phyloP scores from a whole-genome alignment of 2,113 vertebrate genomes.

The Rhabdomys dilectus region DNA sequence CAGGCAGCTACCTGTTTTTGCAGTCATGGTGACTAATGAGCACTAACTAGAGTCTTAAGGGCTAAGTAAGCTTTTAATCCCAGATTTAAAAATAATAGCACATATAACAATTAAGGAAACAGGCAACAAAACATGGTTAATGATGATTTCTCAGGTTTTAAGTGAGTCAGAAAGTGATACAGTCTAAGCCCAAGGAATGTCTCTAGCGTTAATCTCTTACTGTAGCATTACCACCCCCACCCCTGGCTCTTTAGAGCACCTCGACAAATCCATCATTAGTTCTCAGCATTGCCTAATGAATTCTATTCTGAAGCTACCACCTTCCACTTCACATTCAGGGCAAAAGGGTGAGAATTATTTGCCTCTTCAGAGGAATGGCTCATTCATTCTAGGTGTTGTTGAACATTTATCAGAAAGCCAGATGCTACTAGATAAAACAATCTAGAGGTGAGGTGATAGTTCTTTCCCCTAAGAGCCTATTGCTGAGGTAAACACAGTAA shows the following conservation, averaged over 20 bases:
- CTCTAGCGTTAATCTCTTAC: conserved; percentile 15
- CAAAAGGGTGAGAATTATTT: background rate
- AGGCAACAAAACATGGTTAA: conserved; percentile 25
- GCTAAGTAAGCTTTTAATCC: conserved; percentile 59
- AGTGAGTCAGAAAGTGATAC: conserved; percentile 38
- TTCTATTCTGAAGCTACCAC: conserved; percentile 33
- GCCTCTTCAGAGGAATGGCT: background rate
- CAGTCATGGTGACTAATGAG: conserved; percentile 4
- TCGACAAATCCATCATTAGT: conserved; percentile 25
- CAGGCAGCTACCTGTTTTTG: background rate
- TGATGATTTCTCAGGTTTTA: background rate
- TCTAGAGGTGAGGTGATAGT: background rate
- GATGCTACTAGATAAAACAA: background rate
- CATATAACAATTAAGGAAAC: conserved; percentile 42
- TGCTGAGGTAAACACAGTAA: background rate
- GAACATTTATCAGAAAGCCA: background rate
- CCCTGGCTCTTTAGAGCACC: background rate
- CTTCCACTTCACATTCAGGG: background rate
- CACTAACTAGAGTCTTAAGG: conserved; percentile 46
- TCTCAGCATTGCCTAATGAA: background rate
- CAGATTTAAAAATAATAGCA: conserved; percentile 44
- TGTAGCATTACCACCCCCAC: background rate
- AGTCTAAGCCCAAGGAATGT: background rate
- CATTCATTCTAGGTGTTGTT: background rate
- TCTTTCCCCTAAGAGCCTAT: background rate